Conservation (phyloP, 2,113 vertebrate species). For the Cynocephalus volans region DNA sequence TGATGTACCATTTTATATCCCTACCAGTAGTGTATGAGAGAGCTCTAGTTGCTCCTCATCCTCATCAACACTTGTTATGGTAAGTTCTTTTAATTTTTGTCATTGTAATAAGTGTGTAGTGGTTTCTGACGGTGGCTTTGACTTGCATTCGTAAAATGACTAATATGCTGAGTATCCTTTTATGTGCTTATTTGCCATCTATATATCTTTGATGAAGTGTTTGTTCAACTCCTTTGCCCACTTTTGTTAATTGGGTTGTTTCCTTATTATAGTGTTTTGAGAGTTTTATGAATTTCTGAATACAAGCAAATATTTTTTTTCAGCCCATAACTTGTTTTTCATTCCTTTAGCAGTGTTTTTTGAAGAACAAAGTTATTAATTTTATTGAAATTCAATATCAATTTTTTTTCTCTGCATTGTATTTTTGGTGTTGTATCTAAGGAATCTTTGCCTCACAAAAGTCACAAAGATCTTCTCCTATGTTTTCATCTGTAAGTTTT, state of each 20-base stretch:
- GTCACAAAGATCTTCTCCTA: no score
- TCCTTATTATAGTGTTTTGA: not conserved
- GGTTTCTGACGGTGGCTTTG: slow-evolving; percentile 16
- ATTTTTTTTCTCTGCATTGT: not conserved
- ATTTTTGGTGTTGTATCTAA: not conserved
- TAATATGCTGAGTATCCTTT: not conserved
- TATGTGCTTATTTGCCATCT: not conserved
- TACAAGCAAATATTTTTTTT: not conserved
- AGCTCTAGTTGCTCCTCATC: not conserved
- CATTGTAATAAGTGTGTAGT: not conserved
- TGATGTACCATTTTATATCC: not conserved
- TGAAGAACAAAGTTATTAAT: not conserved
- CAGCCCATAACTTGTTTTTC: not conserved
- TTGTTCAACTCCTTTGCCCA: not conserved
- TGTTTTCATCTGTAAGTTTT: no score
- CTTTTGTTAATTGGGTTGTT: not conserved
- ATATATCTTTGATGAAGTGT: not conserved
- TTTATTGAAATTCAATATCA: not conserved
- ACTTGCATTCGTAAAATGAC: not conserved
- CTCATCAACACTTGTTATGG: not conserved
- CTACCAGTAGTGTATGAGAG: not conserved
- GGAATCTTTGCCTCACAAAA: no score
- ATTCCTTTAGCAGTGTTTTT: not conserved
- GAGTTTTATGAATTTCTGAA: not conserved
- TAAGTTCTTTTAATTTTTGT: not conserved